phyloP scores from a whole-genome alignment of 2,113 vertebrate species.

The Cinclus cinclus region DNA sequence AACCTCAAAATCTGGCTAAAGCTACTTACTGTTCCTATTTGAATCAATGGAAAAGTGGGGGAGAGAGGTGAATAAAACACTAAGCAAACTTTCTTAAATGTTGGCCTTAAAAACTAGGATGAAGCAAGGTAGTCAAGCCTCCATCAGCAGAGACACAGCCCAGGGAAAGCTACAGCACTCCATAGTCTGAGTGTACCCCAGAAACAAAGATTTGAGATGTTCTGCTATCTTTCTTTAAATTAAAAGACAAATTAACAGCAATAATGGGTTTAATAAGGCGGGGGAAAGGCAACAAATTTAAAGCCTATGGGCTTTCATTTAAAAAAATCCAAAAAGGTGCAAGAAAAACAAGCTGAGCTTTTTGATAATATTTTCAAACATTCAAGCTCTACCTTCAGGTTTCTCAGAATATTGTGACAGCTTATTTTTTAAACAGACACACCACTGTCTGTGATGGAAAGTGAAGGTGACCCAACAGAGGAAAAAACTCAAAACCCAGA shows the following conservation, averaged over 20 bases:
- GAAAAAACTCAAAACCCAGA: background rate
- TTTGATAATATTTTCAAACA: background rate
- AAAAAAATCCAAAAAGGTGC: background rate
- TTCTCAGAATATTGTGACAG: background rate
- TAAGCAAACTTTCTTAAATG: background rate
- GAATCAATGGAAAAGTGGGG: background rate
- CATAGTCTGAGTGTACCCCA: background rate
- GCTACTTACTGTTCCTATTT: background rate
- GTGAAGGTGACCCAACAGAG: background rate
- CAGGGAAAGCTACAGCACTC: background rate
- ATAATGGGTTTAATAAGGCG: background rate
- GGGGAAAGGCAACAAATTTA: background rate
- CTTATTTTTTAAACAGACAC: background rate
- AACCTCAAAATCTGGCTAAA: background rate
- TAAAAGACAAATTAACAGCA: background rate
- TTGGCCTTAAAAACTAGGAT: background rate
- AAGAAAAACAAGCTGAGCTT: background rate
- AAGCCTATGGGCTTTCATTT: background rate
- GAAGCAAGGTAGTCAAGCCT: background rate
- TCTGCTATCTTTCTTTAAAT: background rate
- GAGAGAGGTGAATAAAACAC: background rate
- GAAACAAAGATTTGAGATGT: background rate
- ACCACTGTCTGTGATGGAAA: background rate
- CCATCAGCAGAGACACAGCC: background rate
- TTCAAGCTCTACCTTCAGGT: background rate